Evolutionary conservation across 2,797 vertebrate genomes (phyloP).

Genomic region (Phoebastria nigripes): DNA sequence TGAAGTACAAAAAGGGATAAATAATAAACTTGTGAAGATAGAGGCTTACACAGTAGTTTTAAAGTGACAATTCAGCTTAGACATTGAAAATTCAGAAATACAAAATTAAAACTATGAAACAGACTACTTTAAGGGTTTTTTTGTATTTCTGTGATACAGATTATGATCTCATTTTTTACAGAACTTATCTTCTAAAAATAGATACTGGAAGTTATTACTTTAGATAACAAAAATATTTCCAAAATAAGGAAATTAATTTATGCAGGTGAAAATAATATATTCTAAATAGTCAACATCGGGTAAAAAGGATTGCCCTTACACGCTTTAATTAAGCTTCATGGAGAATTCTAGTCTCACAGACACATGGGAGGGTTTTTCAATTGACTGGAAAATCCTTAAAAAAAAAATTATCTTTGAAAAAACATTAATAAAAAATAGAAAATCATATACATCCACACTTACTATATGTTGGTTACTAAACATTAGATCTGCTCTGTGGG

Average conservation of each 20-base stretch:
- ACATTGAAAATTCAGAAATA: neutral
- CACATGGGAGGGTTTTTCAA: neutral
- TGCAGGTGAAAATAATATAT: neutral
- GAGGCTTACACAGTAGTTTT: neutral
- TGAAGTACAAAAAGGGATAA: neutral
- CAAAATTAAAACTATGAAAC: neutral
- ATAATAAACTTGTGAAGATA: neutral
- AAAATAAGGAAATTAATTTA: neutral
- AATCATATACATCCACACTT: neutral
- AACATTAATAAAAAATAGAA: neutral
- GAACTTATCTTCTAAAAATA: neutral
- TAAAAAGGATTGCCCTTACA: neutral
- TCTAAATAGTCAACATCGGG: neutral
- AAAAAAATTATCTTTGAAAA: neutral
- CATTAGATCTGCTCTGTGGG: neutral
- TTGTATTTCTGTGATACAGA: neutral
- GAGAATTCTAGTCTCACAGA: neutral
- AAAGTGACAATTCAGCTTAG: neutral
- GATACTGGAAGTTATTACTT: neutral
- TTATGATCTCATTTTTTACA: neutral
- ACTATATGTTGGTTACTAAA: neutral
- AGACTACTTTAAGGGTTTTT: rapidly evolving
- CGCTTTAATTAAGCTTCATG: neutral
- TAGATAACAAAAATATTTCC: neutral
- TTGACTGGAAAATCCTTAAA: neutral